Evolutionary conservation across 2,888 invertebrate species (phyloP), one percentile per base, ranked within the genome.

Genomic region (Chromoteleia sp.): DNA sequence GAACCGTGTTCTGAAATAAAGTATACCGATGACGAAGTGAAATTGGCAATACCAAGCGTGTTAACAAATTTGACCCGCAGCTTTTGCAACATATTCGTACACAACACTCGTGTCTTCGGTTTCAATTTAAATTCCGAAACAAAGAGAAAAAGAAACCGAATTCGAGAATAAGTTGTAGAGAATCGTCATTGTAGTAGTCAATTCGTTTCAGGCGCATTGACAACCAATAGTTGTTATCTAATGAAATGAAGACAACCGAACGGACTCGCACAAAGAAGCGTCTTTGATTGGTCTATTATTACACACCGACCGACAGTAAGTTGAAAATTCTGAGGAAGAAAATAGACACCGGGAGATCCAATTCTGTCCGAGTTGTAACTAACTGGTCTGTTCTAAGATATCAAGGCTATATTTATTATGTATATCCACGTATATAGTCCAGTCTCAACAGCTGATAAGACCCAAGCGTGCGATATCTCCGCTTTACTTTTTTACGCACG

Each of bases 321-420:
- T 48, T 48, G 48, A 48, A 48, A 48, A 48, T 48, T 48, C 48
- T 21, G 10, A 21, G 21, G 48, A 48, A 48, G 48, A 48, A 48
- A 48, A 48, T 48, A 48, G 48, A 48, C 48, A 48, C 48, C 48
- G 21, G 3, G 21, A 83, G 84, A 87, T 88, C 87, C 86, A 85
- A 87, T 88, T 86, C 85, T 86, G 83, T 85, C 79, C 65, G 29
- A 45, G 50, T 39, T 59, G 48, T 29, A 45, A 59, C 59, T 29
- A 45, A 59, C 59, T 29, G 50, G 45, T n/a, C 25, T 59, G 39
- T 50, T 33, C 33, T 33, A 33, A 33, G 43, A 43, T 14, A 43
- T 14, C 43, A 21, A 45, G 45, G 19, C 45, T 45, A 45, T 45
- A 45, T 45, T 45, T 45, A 45, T 14, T 12, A 43, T 43, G 43